phyloP scores from a whole-genome alignment of 2,113 vertebrate species.

The Octodon degus region DNA sequence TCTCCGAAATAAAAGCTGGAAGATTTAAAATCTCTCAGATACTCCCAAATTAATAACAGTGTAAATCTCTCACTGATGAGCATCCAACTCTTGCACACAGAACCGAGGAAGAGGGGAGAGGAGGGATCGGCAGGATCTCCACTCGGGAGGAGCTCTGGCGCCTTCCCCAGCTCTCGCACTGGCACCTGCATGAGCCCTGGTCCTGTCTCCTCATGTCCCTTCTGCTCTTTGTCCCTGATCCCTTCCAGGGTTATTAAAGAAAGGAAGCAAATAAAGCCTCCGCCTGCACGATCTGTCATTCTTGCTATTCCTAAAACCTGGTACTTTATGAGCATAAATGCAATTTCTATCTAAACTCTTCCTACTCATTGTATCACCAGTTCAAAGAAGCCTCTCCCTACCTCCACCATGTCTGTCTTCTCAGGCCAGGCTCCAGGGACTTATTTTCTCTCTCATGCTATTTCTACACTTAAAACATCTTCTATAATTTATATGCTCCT shows the following conservation, averaged over 20 bases:
- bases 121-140: neutral
- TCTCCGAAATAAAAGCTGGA: constrained; percentile 6
- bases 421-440: neutral
- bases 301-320: neutral
- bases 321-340: neutral
- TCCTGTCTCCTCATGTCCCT: neutral
- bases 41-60: neutral
- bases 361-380: neutral
- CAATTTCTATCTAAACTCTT: neutral
- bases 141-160: neutral
- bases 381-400: neutral
- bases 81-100: neutral
- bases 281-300: neutral
- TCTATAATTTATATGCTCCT: neutral
- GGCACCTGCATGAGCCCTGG: neutral
- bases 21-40: neutral
- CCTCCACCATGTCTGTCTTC: neutral
- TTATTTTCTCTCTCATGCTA: neutral
- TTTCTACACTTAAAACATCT: neutral
- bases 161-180: neutral
- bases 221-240: neutral
- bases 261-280: neutral
- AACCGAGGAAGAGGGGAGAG: neutral
- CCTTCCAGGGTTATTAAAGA: neutral
- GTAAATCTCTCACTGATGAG: neutral